These are phyloP conservation scores for Cololabis saira DNA, from an alignment of 2,113 vertebrate species.

Conservation along the genomic window DNA sequence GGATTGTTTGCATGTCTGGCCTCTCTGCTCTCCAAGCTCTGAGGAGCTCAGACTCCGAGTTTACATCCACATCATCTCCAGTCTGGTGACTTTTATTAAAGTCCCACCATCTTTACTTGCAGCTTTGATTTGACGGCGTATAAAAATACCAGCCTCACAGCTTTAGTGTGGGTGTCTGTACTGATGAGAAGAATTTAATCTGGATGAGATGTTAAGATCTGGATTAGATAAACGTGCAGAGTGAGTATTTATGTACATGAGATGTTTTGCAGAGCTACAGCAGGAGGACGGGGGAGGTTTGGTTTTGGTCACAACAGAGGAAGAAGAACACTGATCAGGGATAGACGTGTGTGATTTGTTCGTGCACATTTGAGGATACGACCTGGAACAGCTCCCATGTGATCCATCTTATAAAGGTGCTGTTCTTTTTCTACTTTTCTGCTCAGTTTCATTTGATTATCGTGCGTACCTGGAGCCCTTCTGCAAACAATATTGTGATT, in stretches of 20 bases:
- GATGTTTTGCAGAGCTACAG: constrained; percentile 23
- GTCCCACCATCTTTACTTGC: background rate
- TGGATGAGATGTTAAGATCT: background rate
- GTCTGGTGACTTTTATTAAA: constrained; percentile 2
- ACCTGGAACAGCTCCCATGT: constrained; percentile 47
- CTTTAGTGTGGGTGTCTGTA: constrained; percentile 5
- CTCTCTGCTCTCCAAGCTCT: no score
- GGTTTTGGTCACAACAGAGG: constrained; percentile 45
- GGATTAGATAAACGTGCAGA: constrained; percentile 2
- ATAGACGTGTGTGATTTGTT: background rate
- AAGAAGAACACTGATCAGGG: no score
- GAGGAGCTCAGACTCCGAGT: no score
- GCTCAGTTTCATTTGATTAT: no score
- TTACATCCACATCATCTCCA: no score
- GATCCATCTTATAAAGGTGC: no score
- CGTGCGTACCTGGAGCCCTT: no score
- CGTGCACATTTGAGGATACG: constrained; percentile 25
- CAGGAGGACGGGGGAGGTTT: constrained; percentile 6
- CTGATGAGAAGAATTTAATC: constrained; percentile 14
- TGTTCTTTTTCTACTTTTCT: no score
- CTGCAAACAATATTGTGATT: no score
- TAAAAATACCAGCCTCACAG: constrained; percentile 3
- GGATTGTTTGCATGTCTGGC: no score
- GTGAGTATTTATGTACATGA: background rate
- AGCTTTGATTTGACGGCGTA: background rate